Evolutionary conservation across 2,888 invertebrate species (phyloP).

Genomic region (Eupithecia subfuscata): DNA sequence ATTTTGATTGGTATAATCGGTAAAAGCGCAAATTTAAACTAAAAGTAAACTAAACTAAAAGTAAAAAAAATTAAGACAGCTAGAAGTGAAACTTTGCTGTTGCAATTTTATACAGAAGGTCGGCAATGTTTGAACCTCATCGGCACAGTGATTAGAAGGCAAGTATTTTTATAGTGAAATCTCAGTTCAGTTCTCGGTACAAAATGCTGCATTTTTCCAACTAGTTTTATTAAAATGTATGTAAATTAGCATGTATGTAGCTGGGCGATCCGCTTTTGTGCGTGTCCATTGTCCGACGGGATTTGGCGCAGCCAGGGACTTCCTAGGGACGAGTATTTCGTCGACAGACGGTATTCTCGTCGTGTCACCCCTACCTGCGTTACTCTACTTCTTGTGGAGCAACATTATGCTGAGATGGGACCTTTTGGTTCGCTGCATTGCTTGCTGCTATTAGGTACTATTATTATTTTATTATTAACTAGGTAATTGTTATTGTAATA

Average conservation of each 20-base stretch:
- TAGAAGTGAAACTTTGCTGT: not conserved
- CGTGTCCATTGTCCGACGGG: conserved; percentile 56
- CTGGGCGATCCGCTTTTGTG: conserved; percentile 52
- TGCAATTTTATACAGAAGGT: not conserved
- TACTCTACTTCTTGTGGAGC: too few relatives aligned
- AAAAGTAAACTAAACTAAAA: too few relatives aligned
- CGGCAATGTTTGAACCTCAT: conserved; percentile 2
- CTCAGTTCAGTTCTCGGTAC: conserved; percentile 42
- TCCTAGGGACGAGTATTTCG: not conserved
- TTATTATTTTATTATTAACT: too few relatives aligned
- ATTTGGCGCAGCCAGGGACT: not conserved
- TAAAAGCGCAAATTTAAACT: too few relatives aligned
- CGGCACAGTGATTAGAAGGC: conserved; percentile 13
- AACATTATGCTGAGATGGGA: too few relatives aligned
- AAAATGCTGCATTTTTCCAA: conserved; percentile 46
- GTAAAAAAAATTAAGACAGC: not conserved
- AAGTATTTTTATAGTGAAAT: conserved; percentile 43
- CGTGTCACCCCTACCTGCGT: too few relatives aligned
- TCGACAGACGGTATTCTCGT: not conserved
- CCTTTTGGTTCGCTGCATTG: too few relatives aligned
- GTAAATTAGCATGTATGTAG: conserved; percentile 68
- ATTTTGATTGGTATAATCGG: too few relatives aligned
- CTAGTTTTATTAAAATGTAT: conserved; percentile 57
- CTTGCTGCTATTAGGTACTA: too few relatives aligned
- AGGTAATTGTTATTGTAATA: too few relatives aligned